Evolutionary conservation across 2,888 invertebrate genomes (phyloP), one percentile per base, ranked within the genome.

Genomic region (Limnephilus marmoratus): DNA sequence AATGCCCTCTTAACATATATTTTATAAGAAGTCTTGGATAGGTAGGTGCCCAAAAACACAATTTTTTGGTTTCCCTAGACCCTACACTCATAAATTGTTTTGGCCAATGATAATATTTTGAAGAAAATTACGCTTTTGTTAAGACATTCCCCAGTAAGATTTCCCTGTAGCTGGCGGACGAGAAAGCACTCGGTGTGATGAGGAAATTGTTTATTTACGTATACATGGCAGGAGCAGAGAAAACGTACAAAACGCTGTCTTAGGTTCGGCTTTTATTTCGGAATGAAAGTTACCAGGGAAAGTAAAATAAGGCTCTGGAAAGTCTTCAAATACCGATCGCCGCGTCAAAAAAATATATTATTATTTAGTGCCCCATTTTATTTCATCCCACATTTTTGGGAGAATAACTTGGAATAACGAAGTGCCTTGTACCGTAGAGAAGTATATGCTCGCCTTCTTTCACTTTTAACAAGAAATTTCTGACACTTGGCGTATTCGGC

Each of bases 171-270:
- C 86, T 45, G 86, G 45, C n/a, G n/a, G 45, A 86, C 13, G 31
- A 15, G 11, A 90, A 90, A 80, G 90, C 90, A 90, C 90, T 90
- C 85, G 85, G 29, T 68, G 34, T 49, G 80, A 90, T 90, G 85
- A 90, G 80, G 31, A 80, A 34, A 90, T 90, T 37, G 80, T 90
- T 90, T 90, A 85, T 85, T 85, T 90, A 90, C 31, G 31, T 31
- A 31, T 31, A 31, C 90, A 87, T 18, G 31, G 87, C 15, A 87
- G 18, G 13, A 49, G 85, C 41, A n/a, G 12, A 29, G 41, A 34
- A 41, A 41, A 85, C 85, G 24, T 41, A 85, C 41, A 41, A 41
- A 82, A 82, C 9, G 45, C 45, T 85, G 24, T 41, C 82, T 82
- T 34, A 68, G 68, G 24, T n/a, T 68, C 5, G 24, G 68, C 24